These are phyloP conservation scores for Zootermopsis nevadensis DNA, from an alignment of 2,888 invertebrate species.

Conservation along the genomic window DNA sequence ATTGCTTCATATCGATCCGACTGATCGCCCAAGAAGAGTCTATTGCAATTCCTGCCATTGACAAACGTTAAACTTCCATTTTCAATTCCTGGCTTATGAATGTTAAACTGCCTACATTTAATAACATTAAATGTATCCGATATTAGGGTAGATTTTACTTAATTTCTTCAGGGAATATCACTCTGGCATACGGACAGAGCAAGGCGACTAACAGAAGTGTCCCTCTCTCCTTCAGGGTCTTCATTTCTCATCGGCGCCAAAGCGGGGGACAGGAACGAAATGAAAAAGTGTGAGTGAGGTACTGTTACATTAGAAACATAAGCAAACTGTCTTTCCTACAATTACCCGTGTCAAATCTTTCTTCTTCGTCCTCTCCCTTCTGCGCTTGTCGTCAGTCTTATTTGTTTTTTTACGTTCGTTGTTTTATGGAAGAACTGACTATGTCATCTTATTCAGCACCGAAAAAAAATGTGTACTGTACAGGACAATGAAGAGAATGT, in stretches of 20 bases:
- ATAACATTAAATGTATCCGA: not conserved
- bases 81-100: not conserved
- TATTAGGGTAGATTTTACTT: constrained; percentile 12
- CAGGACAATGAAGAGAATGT: no score
- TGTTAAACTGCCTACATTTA: not conserved
- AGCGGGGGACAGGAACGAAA: constrained; percentile 27
- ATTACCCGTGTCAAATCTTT: constrained; percentile 51
- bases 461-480: not conserved
- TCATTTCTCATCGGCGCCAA: constrained; percentile 32
- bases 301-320: constrained; percentile 46
- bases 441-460: not conserved
- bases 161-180: constrained; percentile 40
- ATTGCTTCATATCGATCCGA: no score
- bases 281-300: constrained; percentile 32
- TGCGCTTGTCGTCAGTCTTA: not conserved
- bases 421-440: constrained; percentile 4
- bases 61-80: not conserved
- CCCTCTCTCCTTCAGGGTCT: not conserved
- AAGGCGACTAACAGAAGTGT: not conserved
- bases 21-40: no score
- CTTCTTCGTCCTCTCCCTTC: constrained; percentile 23
- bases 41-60: no score
- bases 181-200: not conserved
- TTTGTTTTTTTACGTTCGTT: not conserved
- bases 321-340: constrained; percentile 44